phyloP scores from a whole-genome alignment of 37 sponge, comb jelly and placozoan species.

The Chondrilla cf. caribensis region DNA sequence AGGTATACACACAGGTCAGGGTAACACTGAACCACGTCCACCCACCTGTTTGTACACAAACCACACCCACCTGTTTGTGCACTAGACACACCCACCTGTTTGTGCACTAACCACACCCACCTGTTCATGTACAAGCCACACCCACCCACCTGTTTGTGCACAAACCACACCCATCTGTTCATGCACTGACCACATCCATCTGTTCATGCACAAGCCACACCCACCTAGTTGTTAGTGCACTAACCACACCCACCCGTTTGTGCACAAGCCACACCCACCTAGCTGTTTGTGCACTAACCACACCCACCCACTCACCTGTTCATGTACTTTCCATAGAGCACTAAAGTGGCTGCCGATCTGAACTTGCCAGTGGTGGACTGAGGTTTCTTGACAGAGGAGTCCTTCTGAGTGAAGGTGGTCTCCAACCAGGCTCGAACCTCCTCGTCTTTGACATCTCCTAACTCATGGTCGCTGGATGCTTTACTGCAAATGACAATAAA shows the following conservation, averaged over 20 bases:
- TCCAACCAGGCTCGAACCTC: conserved; percentile 70
- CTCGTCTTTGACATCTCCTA: conserved; percentile 22
- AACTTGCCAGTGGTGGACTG: conserved; percentile 11
- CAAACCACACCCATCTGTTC: conserved; percentile 9
- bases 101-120: too few species aligned
- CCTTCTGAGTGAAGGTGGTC: conserved; percentile 53
- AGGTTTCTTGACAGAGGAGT: background rate
- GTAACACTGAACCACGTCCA: background rate
- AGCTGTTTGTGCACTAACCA: background rate
- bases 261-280: conserved; percentile 23
- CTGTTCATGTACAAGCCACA: too few species aligned
- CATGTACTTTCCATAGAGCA: conserved; percentile 54
- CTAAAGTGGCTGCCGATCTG: conserved; percentile 44
- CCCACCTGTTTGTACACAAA: conserved; percentile 11
- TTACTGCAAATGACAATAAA: too few species aligned
- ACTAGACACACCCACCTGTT: too few species aligned
- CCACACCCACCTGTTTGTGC: too few species aligned
- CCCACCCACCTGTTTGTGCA: background rate
- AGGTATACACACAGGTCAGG: background rate
- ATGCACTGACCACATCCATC: conserved; percentile 21
- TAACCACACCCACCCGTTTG: conserved; percentile 13
- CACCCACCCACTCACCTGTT: conserved; percentile 34
- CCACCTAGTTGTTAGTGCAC: background rate
- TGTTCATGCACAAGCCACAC: conserved; percentile 20
- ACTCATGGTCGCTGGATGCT: background rate